Evolutionary conservation across 2,113 vertebrate species (phyloP).

Genomic region (Azemiops feae): DNA sequence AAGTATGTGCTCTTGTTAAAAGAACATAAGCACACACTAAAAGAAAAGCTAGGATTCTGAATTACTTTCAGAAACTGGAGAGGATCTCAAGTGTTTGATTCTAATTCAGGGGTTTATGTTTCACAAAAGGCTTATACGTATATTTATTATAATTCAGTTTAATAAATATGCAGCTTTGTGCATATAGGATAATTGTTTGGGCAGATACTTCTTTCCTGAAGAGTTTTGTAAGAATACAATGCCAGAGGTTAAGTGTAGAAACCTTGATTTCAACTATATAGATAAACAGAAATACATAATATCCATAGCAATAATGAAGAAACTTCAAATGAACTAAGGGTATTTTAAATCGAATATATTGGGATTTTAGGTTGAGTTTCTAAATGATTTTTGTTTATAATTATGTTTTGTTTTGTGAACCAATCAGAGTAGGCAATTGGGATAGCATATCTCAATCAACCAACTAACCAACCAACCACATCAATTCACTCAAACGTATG

Average conservation of each 20-base stretch:
- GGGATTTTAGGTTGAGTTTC: not conserved
- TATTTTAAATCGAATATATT: not conserved
- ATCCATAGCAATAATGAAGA: not conserved
- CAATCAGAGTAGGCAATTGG: not conserved
- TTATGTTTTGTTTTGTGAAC: not conserved
- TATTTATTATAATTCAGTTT: not conserved
- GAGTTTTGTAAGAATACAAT: not conserved
- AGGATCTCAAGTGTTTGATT: not conserved
- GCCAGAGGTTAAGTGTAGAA: not conserved
- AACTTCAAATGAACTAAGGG: not conserved
- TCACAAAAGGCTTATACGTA: too few relatives aligned
- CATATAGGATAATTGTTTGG: not conserved
- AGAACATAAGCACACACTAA: not conserved
- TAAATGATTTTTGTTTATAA: not conserved
- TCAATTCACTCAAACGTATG: too few relatives aligned
- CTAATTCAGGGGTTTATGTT: not conserved
- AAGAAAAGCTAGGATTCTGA: not conserved
- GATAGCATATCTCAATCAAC: not conserved
- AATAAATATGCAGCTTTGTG: not conserved
- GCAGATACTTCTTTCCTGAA: not conserved
- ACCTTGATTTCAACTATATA: not conserved
- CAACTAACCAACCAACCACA: too few relatives aligned
- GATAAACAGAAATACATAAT: not conserved
- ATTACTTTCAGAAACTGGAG: not conserved
- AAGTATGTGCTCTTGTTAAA: not conserved